phyloP scores from a whole-genome alignment of 2,888 invertebrate genomes.

The Volucella inflata region DNA sequence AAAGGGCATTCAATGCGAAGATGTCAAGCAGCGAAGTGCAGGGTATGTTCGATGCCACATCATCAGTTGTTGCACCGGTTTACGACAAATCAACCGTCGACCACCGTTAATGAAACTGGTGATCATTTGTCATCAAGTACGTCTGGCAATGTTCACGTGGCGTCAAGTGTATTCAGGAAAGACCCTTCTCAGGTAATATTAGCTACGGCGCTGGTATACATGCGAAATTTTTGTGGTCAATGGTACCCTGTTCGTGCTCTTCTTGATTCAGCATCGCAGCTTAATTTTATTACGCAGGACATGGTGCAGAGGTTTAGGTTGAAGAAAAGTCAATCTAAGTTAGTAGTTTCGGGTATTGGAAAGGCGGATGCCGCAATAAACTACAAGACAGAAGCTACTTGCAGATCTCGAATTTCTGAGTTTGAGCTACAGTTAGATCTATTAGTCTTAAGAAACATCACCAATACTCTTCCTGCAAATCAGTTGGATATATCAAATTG shows the following conservation, averaged over 20 bases:
- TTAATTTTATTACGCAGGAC: slow-evolving; percentile 5
- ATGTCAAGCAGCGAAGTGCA: slow-evolving; percentile 17
- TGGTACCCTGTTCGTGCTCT: slow-evolving; percentile 11
- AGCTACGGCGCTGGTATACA: not conserved
- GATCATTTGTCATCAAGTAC: not conserved
- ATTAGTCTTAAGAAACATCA: not conserved
- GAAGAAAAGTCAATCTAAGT: not conserved
- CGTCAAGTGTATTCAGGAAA: not conserved
- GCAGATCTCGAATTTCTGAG: slow-evolving; percentile 4
- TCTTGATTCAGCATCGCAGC: slow-evolving; percentile 16
- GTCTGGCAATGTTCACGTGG: not conserved
- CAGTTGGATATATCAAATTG: not conserved
- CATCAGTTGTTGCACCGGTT: slow-evolving; percentile 13
- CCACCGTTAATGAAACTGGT: not conserved
- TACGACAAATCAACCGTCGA: not conserved
- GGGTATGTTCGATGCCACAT: slow-evolving; percentile 1
- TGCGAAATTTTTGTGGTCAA: no score
- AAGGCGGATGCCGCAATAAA: not conserved
- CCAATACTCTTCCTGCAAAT: not conserved
- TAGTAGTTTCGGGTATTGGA: slow-evolving; percentile 11
- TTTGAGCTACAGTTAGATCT: slow-evolving; percentile 1
- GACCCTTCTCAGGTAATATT: not conserved
- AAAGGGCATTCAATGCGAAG: slow-evolving; percentile 14
- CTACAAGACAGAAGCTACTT: no score
- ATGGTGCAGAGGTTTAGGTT: not conserved